phyloP scores from a whole-genome alignment of 2,797 vertebrate species.

The Cyclopterus lumpus region DNA sequence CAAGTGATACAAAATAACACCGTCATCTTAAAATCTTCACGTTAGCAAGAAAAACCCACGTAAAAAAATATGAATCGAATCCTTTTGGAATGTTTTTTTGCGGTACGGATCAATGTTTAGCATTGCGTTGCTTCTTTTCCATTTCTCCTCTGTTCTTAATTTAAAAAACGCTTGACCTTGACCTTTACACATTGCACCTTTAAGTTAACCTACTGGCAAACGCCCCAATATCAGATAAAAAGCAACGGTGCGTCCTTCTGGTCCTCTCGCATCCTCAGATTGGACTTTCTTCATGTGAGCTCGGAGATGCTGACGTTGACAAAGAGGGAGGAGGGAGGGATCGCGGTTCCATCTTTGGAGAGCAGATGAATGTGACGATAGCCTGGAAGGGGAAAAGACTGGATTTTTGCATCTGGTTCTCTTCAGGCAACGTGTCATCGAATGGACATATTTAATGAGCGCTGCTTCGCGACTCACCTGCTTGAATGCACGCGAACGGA shows the following conservation, averaged over 20 bases:
- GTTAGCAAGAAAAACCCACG: no score
- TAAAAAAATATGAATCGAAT: no score
- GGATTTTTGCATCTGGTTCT: not conserved
- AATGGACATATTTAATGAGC: not conserved
- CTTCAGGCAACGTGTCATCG: not conserved
- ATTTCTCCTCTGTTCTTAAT: no score
- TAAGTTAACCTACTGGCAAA: not conserved
- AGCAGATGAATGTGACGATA: conserved; percentile 91
- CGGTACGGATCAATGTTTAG: not conserved
- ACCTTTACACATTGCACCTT: not conserved
- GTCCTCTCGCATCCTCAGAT: not conserved
- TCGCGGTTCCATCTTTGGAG: conserved; percentile 90
- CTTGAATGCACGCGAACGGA: conserved; percentile 86
- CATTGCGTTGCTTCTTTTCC: not conserved
- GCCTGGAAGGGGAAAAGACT: conserved; percentile 70
- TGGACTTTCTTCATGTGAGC: conserved; percentile 42
- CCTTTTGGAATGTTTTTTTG: not conserved
- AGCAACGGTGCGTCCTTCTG: not conserved
- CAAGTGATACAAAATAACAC: not conserved
- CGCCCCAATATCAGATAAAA: not conserved
- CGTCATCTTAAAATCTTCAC: not conserved
- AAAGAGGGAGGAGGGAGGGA: conserved; percentile 91
- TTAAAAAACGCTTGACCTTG: no score
- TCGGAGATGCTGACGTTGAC: conserved; percentile 86
- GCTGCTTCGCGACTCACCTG: conserved; percentile 79